phyloP scores from a whole-genome alignment of 1,140 invertebrate species.

The Bombus ignitus region DNA sequence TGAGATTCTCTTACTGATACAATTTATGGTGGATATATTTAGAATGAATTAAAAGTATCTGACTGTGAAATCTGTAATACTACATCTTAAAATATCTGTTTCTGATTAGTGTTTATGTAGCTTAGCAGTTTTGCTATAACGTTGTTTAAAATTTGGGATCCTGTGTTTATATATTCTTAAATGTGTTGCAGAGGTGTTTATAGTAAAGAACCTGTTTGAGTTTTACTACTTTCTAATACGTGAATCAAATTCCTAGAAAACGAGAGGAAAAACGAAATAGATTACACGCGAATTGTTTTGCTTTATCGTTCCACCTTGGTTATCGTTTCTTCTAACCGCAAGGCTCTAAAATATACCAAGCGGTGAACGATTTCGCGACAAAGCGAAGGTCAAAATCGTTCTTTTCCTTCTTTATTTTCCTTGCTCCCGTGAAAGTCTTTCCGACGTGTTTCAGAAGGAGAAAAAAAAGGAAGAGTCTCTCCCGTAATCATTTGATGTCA shows the following conservation, averaged over 20 bases:
- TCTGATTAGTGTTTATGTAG: neutral
- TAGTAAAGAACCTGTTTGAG: neutral
- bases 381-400: neutral
- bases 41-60: neutral
- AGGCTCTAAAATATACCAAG: neutral
- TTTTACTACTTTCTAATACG: neutral
- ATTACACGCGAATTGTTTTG: neutral
- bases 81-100: neutral
- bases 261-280: neutral
- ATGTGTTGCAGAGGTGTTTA: neutral
- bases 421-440: neutral
- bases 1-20: too few relatives aligned
- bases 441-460: neutral
- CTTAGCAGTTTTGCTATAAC: neutral
- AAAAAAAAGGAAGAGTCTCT: neutral
- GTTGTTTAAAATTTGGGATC: neutral
- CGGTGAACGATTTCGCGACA: neutral
- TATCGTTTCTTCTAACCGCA: neutral
- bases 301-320: neutral
- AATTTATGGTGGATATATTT: neutral
- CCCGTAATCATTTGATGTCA: constrained; percentile 32
- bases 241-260: neutral
- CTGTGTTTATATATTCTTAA: neutral
- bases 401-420: neutral
- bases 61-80: neutral